Evolutionary conservation across 2,888 invertebrate species (phyloP).

Genomic region (Pomacea canaliculata): DNA sequence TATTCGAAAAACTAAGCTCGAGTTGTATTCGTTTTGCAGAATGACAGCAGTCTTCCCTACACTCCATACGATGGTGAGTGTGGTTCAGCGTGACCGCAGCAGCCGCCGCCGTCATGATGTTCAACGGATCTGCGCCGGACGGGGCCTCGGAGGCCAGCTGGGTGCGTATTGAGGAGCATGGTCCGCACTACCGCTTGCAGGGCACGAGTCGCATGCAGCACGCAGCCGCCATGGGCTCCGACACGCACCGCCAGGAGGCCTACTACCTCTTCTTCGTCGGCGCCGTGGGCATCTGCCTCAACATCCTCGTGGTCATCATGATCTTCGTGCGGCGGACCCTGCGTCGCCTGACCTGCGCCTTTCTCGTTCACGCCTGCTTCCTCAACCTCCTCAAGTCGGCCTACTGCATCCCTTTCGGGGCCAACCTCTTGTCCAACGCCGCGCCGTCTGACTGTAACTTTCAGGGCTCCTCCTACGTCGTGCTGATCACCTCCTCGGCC

Average conservation of each 20-base stretch:
- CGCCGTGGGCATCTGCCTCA: constrained; percentile 62
- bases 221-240: neutral
- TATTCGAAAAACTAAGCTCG: too few species aligned
- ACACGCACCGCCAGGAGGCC: constrained; percentile 58
- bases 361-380: constrained; percentile 67
- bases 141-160: neutral
- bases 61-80: too few species aligned
- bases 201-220: neutral
- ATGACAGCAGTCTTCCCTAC: neutral
- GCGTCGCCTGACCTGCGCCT: constrained; percentile 67
- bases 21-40: neutral
- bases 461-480: constrained; percentile 66
- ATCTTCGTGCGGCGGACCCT: constrained; percentile 58
- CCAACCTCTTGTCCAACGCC: constrained; percentile 59
- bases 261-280: constrained; percentile 66
- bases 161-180: constrained; percentile 4
- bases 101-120: neutral
- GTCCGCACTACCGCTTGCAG: neutral
- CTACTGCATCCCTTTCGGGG: constrained; percentile 68
- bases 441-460: constrained; percentile 62
- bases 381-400: constrained; percentile 66
- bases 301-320: constrained; percentile 60
- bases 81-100: neutral
- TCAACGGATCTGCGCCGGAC: neutral
- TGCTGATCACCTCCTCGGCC: constrained; percentile 67